Conservation (phyloP, 2,888 invertebrate species). For the Leptinotarsa rubiginosa region DNA sequence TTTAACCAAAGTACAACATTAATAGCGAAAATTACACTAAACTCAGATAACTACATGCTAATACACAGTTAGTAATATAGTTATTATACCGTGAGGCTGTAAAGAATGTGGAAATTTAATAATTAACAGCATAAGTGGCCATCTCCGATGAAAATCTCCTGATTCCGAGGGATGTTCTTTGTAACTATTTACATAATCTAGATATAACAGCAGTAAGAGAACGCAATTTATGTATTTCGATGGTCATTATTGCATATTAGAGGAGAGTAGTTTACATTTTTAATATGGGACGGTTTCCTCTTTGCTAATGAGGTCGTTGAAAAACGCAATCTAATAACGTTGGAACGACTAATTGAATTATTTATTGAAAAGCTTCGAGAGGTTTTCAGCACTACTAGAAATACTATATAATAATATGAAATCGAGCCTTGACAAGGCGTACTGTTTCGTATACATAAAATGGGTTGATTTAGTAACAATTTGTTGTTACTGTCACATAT, state of each 20-base stretch:
- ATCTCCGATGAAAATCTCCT: constrained; percentile 36
- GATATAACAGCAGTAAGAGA: constrained; percentile 24
- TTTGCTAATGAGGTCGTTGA: constrained; percentile 22
- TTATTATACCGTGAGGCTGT: constrained; percentile 32
- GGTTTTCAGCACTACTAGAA: too few species aligned
- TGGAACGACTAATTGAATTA: constrained; percentile 5
- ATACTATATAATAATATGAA: too few species aligned
- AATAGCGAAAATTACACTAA: constrained; percentile 26
- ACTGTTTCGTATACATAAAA: too few species aligned
- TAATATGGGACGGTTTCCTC: constrained; percentile 26
- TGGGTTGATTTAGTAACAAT: too few species aligned
- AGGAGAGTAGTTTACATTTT: constrained; percentile 32
- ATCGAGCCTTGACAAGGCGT: too few species aligned
- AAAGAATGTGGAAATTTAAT: constrained; percentile 31
- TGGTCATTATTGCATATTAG: constrained; percentile 37
- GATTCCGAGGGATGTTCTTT: constrained; percentile 12
- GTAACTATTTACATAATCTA: constrained; percentile 24
- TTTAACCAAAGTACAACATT: constrained; percentile 18
- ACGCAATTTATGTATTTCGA: constrained; percentile 32
- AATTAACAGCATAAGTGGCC: constrained; percentile 36
- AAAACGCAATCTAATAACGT: neutral
- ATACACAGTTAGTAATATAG: constrained; percentile 34
- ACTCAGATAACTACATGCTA: constrained; percentile 22
- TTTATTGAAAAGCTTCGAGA: neutral
- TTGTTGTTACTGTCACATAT: too few species aligned